Base-by-base conservation (phyloP, 2,113 vertebrate species). In the Ciconia boyciana region DNA sequence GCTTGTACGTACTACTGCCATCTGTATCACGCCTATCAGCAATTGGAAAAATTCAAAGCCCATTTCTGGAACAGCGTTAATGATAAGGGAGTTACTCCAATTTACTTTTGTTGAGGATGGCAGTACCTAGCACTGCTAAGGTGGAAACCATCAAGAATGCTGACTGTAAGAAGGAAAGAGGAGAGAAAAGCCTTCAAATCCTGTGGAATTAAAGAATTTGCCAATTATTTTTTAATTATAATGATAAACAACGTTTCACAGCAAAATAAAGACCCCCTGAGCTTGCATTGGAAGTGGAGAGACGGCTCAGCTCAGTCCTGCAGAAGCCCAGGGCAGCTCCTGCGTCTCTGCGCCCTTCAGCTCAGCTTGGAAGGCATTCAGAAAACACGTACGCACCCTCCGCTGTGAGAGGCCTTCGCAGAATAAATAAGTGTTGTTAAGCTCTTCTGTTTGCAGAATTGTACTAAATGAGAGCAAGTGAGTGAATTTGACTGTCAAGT, bases 191-290 rank as follows among this genome's bases (percentile, higher is more conserved):
- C 52, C 65, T 82, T 58, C 61, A 58, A 43, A 60, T 10, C 57
- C 25, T 16, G 25, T 11, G 52, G 48, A 87, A 64, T 61, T 18
- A 44, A 39, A 58, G 49, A 79, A 62, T 54, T 48, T 34, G 34
- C 32, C 68, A 11, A 39, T 51, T 74, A 34, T 64, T 66, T 88
- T 65, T 36, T 16, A 48, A 41, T 39, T 16, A 13, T 65, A 4
- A 1, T 0, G 3, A 62, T 4, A 41, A 83, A 54, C 19, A 21
- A 28, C 0, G 0, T 64, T 36, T 39, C 54, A 57, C 24, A 71
- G 72, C 46, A 62, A 26, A 77, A 75, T 9, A 52, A 32, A 80
- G 68, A 17, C 4, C 41, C 43, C 44, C 74, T 7, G 60, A 79
- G 74, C 65, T 54, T 32, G 11, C 32, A 5, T 0, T 43, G 70